phyloP scores from a whole-genome alignment of 2,113 vertebrate species.

The Mesembrinibis cayennensis region DNA sequence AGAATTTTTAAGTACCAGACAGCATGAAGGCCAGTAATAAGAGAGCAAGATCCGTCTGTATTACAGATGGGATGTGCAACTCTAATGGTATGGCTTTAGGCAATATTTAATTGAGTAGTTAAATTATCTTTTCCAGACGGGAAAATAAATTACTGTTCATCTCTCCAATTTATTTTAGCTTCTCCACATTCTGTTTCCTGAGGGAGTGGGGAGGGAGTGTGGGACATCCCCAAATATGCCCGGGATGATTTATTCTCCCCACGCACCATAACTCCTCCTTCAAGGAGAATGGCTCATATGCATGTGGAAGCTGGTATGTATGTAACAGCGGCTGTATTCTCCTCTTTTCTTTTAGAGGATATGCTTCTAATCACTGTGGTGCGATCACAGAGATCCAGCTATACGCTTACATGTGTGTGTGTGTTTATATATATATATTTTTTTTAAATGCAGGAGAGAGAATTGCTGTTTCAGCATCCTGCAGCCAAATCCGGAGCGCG shows the following conservation, averaged over 20 bases:
- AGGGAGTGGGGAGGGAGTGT: not conserved
- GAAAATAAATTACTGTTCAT: constrained; percentile 64
- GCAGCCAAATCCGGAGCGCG: rapidly evolving
- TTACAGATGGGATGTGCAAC: constrained; percentile 43
- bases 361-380: not conserved
- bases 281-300: not conserved
- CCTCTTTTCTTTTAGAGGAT: not conserved
- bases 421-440: not conserved
- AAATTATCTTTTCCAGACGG: constrained; percentile 57
- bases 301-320: not conserved
- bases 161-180: constrained; percentile 49
- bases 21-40: constrained; percentile 46
- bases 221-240: constrained; percentile 20
- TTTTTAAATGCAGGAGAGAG: not conserved
- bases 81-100: constrained; percentile 43
- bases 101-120: constrained; percentile 66
- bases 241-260: not conserved
- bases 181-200: constrained; percentile 34
- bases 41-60: constrained; percentile 46
- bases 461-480: not conserved
- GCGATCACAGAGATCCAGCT: not conserved
- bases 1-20: constrained; percentile 53
- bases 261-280: not conserved
- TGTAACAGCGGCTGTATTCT: not conserved
- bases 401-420: not conserved